Evolutionary conservation across 2,797 vertebrate species (phyloP), one percentile per base, ranked within the genome.

Genomic region (Muscicapa comitata): DNA sequence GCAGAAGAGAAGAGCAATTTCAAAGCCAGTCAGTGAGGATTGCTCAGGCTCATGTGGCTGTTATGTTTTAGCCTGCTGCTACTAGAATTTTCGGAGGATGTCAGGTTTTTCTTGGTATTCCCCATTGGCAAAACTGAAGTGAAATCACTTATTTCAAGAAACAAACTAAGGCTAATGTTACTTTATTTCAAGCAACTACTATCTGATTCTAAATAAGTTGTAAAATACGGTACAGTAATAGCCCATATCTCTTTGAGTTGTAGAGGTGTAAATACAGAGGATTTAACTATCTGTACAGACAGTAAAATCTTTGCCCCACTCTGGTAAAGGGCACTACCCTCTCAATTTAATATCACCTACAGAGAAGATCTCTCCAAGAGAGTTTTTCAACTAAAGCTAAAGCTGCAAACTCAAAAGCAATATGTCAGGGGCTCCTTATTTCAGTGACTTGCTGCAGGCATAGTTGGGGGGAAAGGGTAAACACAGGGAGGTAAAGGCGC

Each of bases 61-160:
- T 37, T 86, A 29, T 43, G 66, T 79, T 78, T 88, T 59, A 73
- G 61, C 9, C 23, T 29, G 3, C 20, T 71, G 63, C 25, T 89
- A 48, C 40, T 47, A 82, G 35, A 92, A 93, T 57, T 82, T 5
- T 93, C 25, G 28, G 51, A 95, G 24, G 48, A 17, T 83, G 54
- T 40, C 50, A 87, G 23, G 48, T 20, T n/a, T 85, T 85, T 61
- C 57, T 63, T 40, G 57, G 31, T 58, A 66, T 70, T 94, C 31
- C 55, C 51, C 19, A 82, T 7, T 21, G 26, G 5, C 25, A 87
- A 93, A 86, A 37, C 10, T 82, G 19, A 73, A 89, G 14, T 54
- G 42, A 90, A 88, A 57, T 63, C 38, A 57, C 17, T n/a, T 23
- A 61, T 73, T 81, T 90, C 21, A 78, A 84, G 38, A 72, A 80